Base-by-base conservation (phyloP, 2,888 invertebrate species). In the Ephialtes manifestator region DNA sequence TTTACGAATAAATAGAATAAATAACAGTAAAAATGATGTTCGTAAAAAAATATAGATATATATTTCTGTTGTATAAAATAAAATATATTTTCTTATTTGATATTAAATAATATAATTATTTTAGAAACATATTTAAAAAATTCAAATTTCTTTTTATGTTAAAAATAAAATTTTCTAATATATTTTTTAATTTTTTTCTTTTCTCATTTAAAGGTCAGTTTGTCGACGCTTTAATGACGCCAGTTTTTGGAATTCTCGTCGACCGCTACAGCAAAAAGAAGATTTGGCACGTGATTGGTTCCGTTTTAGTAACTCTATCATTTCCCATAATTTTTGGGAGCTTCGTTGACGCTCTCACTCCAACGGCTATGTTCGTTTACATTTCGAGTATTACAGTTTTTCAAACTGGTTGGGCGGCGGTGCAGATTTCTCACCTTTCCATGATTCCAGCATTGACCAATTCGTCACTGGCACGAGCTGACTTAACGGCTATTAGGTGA, bases 381-480 rank as follows among this genome's bases (percentile, higher is more conserved):
- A 91, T 95, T 11, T 89, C 93, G 4, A 95, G 95, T 81, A 97
- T 98, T 87, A 94, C 96, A 11, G 94, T 98, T 88, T 98, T 98
- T 94, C 99, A 99, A 95, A 97, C 97, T 88, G 99, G 99, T 13
- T 99, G 99, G 99, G 98, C 99, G 0, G 95, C 97, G 8, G 97
- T 97, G 1, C 99, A 99, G 95, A 98, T 99, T 90, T 97, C 98
- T 0, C 99, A 99, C 94, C 95, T 99, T 78, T 97, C 99, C 0
- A 96, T 99, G 94, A 98, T 99, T 90, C 98, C 99, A 0, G 96
- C 96, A 74, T 95, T 98, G 80, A 96, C 97, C 0, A 96, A 96
- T 65, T 96, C 96, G 87, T 95, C 96, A 67, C 95, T 96, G 87
- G 96, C 97, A 85, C 96, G 98, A 80, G 96, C 97, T 1, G 97